These are phyloP conservation scores for Eumaeus atala DNA, from an alignment of 1,140 invertebrate genomes.

Conservation along the genomic window DNA sequence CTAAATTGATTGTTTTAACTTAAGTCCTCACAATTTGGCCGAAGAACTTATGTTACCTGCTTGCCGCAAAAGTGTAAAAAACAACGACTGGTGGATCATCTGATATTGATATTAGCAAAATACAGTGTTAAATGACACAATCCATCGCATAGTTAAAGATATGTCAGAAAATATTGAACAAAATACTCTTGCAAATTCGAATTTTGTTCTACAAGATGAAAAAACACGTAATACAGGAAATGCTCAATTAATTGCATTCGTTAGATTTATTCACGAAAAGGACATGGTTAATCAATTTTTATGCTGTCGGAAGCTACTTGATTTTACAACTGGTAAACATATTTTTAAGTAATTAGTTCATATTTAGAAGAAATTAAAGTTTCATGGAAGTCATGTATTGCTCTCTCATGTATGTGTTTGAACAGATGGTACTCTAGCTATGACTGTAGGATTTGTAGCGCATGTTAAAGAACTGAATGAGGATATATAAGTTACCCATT, in stretches of 20 bases:
- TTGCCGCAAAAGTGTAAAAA: constrained; percentile 15
- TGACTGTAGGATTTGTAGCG: constrained; percentile 13
- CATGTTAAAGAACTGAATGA: no score
- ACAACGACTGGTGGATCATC: constrained; percentile 6
- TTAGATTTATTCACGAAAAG: constrained; percentile 8
- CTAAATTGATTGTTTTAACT: constrained; percentile 10
- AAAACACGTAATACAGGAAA: constrained; percentile 14
- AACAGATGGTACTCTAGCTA: constrained; percentile 10
- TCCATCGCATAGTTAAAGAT: constrained; percentile 7
- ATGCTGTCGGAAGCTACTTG: no score
- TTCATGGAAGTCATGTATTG: neutral
- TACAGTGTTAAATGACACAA: constrained; percentile 7
- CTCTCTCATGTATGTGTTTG: no score
- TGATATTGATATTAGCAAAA: neutral
- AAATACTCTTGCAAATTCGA: neutral
- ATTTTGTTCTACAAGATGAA: constrained; percentile 13
- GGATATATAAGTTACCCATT: constrained; percentile 5
- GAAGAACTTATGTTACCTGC: constrained; percentile 17
- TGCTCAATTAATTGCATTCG: constrained; percentile 14
- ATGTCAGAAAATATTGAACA: constrained; percentile 18
- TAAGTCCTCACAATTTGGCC: constrained; percentile 13
- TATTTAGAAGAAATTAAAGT: neutral
- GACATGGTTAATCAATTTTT: no score
- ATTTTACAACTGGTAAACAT: no score
- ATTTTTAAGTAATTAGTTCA: no score